Conservation (phyloP, 2,888 invertebrate genomes). For the Parnassius apollo region DNA sequence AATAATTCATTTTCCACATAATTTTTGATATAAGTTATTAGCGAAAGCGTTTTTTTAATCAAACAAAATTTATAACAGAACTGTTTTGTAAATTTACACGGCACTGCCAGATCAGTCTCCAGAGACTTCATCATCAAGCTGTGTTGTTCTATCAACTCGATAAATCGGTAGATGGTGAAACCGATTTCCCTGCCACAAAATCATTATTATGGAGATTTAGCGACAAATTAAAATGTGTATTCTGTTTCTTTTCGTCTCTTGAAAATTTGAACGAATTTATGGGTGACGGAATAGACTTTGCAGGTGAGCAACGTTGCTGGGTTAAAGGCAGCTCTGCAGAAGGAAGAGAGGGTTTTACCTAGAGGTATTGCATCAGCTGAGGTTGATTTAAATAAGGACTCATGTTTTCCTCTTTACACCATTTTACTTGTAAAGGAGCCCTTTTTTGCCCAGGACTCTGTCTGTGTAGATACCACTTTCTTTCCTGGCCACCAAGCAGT, state of each 20-base stretch:
- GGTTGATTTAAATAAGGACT: too few relatives aligned
- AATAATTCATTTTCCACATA: not conserved
- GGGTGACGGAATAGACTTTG: conserved; percentile 76
- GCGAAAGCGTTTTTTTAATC: not conserved
- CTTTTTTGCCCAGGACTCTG: too few relatives aligned
- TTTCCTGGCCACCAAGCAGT: too few relatives aligned
- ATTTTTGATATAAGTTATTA: not conserved
- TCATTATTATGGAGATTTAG: conserved; percentile 61
- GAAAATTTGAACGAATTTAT: conserved; percentile 57
- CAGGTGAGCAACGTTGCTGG: conserved; percentile 84
- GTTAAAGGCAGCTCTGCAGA: conserved; percentile 84
- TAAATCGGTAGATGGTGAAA: conserved; percentile 57
- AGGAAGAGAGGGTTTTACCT: conserved; percentile 84
- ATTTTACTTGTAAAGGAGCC: too few relatives aligned
- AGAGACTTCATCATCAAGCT: too few relatives aligned
- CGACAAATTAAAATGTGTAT: conserved; percentile 63
- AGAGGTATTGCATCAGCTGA: conserved; percentile 30
- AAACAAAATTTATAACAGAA: not conserved
- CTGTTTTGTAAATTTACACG: too few relatives aligned
- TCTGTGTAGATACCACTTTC: too few relatives aligned
- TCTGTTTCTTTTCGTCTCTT: conserved; percentile 60
- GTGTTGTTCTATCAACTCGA: conserved; percentile 39
- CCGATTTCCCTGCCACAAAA: conserved; percentile 46
- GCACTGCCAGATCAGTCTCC: too few relatives aligned
- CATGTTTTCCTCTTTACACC: too few relatives aligned